Evolutionary conservation across 2,797 vertebrate species (phyloP), one percentile per base, ranked within the genome.

Genomic region (Loriculus beryllinus): DNA sequence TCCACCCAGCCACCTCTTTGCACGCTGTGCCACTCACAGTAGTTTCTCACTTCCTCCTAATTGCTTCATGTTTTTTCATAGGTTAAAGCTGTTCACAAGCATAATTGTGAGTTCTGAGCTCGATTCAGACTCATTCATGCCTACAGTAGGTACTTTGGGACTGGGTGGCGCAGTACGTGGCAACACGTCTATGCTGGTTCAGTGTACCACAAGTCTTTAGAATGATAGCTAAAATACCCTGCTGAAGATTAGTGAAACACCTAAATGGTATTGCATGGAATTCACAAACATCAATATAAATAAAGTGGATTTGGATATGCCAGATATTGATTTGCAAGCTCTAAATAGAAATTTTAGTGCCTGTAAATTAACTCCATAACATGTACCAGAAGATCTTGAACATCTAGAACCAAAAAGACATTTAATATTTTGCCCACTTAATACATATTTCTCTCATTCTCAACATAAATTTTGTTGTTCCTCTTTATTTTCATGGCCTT

Each of bases 41-140:
- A n/a, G 39, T 31, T 77, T 40, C 62, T 59, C 20, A 18, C 57
- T 12, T 56, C 35, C 40, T 76, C 26, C 71, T 20, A 26, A 2
- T 4, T 40, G 2, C 28, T 64, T 57, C 63, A 4, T 29, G 4
- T 0, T 1, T 54, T 43, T 11, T 22, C 33, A 4, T 1, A 40
- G 21, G 22, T 62, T 59, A 21, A 21, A 52, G 56, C 21, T 62
- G 45, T 70, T 33, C 47, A 6, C 33, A n/a, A 18, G 14, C 0
- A 3, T 6, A 29, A 12, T 0, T n/a, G 29, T 7, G 45, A 71
- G 15, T 67, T 65, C 71, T 75, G 56, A 33, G 20, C 1, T 22
- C 65, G 2, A 21, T 37, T 28, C 48, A 49, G 39, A 6, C 16
- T 28, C 48, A 21, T 37, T 33, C 49, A 15, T 7, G 4, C 37